A percentile compares a stretch with the other conserved stretches of the same genome.
Conservation (phyloP, 2,113 vertebrate genomes). For the Triplophysa dalaica region DNA sequence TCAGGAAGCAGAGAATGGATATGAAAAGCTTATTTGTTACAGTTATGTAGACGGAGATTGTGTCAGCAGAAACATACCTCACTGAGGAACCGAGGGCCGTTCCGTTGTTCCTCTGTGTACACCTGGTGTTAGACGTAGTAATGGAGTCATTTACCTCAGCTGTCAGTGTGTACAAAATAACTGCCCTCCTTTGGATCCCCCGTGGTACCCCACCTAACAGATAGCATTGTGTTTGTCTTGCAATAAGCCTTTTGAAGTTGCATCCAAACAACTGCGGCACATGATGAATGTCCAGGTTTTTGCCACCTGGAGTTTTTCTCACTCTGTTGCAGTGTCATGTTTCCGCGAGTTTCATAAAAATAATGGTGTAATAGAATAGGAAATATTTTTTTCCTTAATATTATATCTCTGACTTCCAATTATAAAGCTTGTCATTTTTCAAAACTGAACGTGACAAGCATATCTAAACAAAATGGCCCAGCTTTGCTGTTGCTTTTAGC, state of each 20-base stretch:
- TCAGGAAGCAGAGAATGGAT: neutral
- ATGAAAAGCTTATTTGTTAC: conserved; percentile 31
- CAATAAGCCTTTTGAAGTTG: conserved; percentile 30
- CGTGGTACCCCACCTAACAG: conserved; percentile 40
- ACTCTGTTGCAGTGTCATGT: conserved; percentile 22
- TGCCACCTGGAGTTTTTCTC: conserved; percentile 17
- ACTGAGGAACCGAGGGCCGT: neutral
- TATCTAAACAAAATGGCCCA: neutral
- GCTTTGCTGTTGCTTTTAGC: too few species aligned
- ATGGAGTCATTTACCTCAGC: conserved; percentile 32
- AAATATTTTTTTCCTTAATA: neutral
- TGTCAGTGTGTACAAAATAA: conserved; percentile 42
- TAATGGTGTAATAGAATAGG: neutral
- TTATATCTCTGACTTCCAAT: neutral
- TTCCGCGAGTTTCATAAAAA: conserved; percentile 12
- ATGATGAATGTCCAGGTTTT: conserved; percentile 33
- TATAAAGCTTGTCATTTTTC: too few species aligned
- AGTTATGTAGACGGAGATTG: conserved; percentile 20
- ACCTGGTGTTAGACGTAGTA: conserved; percentile 30
- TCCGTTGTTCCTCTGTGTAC: conserved; percentile 9
- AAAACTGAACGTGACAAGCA: neutral
- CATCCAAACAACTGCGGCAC: conserved; percentile 32
- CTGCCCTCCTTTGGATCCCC: conserved; percentile 32
- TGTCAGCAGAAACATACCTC: neutral
- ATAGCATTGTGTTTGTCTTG: conserved; percentile 45